A percentile compares a stretch with the other conserved stretches of the same genome.
Evolutionary conservation across 2,888 invertebrate genomes (phyloP).

Genomic region (Dusona sp.): DNA sequence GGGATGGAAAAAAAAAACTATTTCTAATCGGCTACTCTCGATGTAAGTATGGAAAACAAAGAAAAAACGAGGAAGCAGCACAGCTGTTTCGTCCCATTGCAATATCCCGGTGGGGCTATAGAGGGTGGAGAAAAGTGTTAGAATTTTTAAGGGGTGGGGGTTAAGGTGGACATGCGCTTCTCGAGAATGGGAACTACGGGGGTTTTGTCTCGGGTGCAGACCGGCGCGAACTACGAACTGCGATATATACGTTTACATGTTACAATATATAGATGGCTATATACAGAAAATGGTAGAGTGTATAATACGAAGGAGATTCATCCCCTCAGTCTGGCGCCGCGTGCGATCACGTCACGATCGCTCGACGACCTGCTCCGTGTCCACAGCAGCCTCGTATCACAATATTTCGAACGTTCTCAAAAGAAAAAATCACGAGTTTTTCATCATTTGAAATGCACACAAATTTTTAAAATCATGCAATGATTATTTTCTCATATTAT

Average conservation of each 20-base stretch:
- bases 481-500: not conserved
- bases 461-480: not conserved
- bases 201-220: conserved; percentile 48
- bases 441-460: not conserved
- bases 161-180: conserved; percentile 62
- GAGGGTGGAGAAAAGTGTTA: not conserved
- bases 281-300: conserved; percentile 37
- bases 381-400: conserved; percentile 19
- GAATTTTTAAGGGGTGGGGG: conserved; percentile 20
- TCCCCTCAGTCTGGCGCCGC: conserved; percentile 82
- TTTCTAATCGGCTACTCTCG: conserved; percentile 51
- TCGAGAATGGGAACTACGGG: conserved; percentile 36
- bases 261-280: conserved; percentile 9
- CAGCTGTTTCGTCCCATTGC: conserved; percentile 64
- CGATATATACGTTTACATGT: conserved; percentile 3
- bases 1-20: conserved; percentile 25
- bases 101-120: conserved; percentile 54
- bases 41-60: conserved; percentile 4
- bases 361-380: conserved; percentile 54
- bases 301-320: conserved; percentile 73
- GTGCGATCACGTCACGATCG: conserved; percentile 79
- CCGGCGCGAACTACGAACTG: conserved; percentile 48
- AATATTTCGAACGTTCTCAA: not conserved
- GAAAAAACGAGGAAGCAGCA: conserved; percentile 33
- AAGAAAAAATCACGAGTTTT: not conserved